Conservation (phyloP, 1,140 invertebrate species). For the Schlechtendalia chinensis region DNA sequence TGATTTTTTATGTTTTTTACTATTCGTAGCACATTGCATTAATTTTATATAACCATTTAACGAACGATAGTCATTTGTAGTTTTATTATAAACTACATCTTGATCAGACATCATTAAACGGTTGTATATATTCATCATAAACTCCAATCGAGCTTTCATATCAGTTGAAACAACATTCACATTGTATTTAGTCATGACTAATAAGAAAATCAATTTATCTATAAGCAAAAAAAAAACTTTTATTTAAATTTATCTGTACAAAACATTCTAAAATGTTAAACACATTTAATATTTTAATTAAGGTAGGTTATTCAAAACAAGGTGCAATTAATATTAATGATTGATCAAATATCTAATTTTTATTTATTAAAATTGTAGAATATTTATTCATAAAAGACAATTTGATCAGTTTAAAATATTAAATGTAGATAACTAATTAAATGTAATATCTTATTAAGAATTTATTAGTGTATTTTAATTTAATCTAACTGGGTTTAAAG, state of each 20-base stretch:
- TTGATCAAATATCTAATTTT: too few relatives aligned
- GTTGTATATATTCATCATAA: slow-evolving; percentile 46
- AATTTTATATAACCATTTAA: slow-evolving; percentile 43
- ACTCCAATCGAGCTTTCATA: slow-evolving; percentile 42
- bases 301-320: too few relatives aligned
- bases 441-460: too few relatives aligned
- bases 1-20: slow-evolving; percentile 34
- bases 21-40: slow-evolving; percentile 46
- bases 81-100: not conserved
- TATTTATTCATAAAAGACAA: too few relatives aligned
- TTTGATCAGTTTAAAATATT: too few relatives aligned
- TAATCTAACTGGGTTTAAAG: too few relatives aligned
- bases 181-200: slow-evolving; percentile 41
- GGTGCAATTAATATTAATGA: too few relatives aligned
- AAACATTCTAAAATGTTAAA: not conserved
- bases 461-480: too few relatives aligned
- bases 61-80: slow-evolving; percentile 9
- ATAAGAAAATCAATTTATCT: not conserved
- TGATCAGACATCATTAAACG: slow-evolving; percentile 40
- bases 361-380: too few relatives aligned
- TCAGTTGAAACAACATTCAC: slow-evolving; percentile 32
- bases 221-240: not conserved
- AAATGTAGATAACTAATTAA: too few relatives aligned
- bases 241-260: not conserved
- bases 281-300: not conserved